phyloP scores from a whole-genome alignment of 2,888 invertebrate species.

The Leptinotarsa peninsularis region DNA sequence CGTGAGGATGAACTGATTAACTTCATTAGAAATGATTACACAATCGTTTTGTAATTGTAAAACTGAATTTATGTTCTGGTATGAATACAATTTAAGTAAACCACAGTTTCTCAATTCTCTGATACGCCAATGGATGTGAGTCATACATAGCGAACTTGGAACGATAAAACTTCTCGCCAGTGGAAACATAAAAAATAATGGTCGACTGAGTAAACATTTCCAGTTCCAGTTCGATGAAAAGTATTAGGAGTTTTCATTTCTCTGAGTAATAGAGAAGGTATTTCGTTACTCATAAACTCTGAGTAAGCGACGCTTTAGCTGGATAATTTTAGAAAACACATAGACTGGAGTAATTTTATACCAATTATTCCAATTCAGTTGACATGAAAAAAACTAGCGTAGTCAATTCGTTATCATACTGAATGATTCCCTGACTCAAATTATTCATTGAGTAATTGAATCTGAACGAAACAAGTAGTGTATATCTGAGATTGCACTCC shows the following conservation, averaged over 20 bases:
- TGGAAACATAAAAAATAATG: conserved; percentile 26
- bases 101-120: neutral
- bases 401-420: no score
- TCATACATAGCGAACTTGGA: conserved; percentile 19
- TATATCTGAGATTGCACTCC: neutral
- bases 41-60: no score
- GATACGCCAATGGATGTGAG: conserved; percentile 12
- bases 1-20: no score
- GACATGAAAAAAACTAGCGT: no score
- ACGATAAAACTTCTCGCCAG: conserved; percentile 24
- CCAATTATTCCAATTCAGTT: neutral
- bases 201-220: conserved; percentile 25
- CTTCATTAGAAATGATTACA: no score
- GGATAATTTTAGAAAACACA: neutral
- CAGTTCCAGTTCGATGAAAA: conserved; percentile 22
- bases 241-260: conserved; percentile 27
- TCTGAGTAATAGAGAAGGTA: conserved; percentile 13
- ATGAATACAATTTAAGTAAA: neutral
- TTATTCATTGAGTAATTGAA: no score
- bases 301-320: neutral
- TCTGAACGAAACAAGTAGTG: neutral
- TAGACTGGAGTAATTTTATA: neutral
- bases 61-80: no score
- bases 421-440: no score
- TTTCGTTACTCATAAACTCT: conserved; percentile 1